A percentile compares a stretch with the other conserved stretches of the same genome.
Conservation (phyloP, 2,888 invertebrate genomes). For the Drosophila melanosoma region DNA sequence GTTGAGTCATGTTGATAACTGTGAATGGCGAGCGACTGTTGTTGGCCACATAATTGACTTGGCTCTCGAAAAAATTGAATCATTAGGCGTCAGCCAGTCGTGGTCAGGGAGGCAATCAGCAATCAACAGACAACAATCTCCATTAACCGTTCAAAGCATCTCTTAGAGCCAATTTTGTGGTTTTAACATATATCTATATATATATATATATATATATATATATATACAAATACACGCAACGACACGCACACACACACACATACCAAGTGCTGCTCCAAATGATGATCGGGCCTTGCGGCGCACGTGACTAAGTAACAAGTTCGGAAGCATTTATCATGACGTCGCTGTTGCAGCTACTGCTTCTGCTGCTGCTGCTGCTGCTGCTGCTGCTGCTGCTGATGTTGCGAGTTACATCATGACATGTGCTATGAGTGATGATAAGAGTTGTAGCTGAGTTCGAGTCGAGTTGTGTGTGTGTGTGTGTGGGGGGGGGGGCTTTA, state of each 20-base stretch:
- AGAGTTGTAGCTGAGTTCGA: not conserved
- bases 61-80: constrained; percentile 68
- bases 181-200: constrained; percentile 17
- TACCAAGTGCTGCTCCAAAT: constrained; percentile 32
- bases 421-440: constrained; percentile 52
- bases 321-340: constrained; percentile 65
- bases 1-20: constrained; percentile 66
- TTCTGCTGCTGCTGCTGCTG: not conserved
- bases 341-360: constrained; percentile 18
- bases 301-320: constrained; percentile 62
- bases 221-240: constrained; percentile 3
- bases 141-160: constrained; percentile 62
- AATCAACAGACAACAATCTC: constrained; percentile 33
- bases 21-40: constrained; percentile 45
- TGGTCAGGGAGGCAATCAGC: constrained; percentile 58
- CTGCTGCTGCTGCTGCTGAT: not conserved
- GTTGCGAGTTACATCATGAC: constrained; percentile 11
- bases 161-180: constrained; percentile 48
- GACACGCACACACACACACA: not conserved
- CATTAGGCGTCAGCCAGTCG: constrained; percentile 60
- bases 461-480: not conserved
- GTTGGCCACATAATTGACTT: constrained; percentile 60
- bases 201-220: not conserved
- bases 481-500: not conserved
- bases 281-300: constrained; percentile 35